Base-by-base conservation (phyloP, 2,797 vertebrate species). In the Danio choprae region DNA sequence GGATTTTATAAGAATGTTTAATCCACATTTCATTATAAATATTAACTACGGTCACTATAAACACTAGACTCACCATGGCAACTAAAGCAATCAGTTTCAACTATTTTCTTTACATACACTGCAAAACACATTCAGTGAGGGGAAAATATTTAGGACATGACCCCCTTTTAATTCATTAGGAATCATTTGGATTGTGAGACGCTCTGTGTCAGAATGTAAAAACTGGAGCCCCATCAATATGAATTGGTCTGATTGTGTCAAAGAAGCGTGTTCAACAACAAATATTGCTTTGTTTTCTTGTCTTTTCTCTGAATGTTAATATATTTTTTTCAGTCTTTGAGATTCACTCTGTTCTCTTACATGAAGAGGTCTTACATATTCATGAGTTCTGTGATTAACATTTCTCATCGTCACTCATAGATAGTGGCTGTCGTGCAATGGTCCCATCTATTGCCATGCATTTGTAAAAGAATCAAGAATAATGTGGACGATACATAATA, bases 311-410 rank as follows among this genome's bases (percentile, higher is more conserved):
- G 53, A 20, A 77, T 68, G 29, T 20, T 48, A 20, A 68, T 38
- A 13, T 36, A 15, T 40, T 56, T 43, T 15, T 55, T 15, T 70
- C 16, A 70, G 40, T 55, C 13, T 51, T 63, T 68, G 41, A 71
- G 64, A 72, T 81, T 64, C 68, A 65, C 41, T 51, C 55, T 4
- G 10, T 64, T 53, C 56, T 72, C 16, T 58, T 58, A 40, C 70
- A 36, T 48, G 5, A 36, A 53, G 58, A 80, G 20, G 6, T 76
- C 72, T 7, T 83, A 58, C 41, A 81, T 13, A 29, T 82, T 82
- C 74, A 62, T 83, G 44, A 69, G 63, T 81, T 84, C 20, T 75
- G n/a, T 81, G 9, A 75, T 81, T 77, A 82, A 59, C 74, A 87
- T 64, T 77, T 73, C 44, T 29, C 43, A 7, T 16, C 18, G 6